Evolutionary conservation across 2,888 invertebrate genomes (phyloP).

Genomic region (Tenthredo amoena): DNA sequence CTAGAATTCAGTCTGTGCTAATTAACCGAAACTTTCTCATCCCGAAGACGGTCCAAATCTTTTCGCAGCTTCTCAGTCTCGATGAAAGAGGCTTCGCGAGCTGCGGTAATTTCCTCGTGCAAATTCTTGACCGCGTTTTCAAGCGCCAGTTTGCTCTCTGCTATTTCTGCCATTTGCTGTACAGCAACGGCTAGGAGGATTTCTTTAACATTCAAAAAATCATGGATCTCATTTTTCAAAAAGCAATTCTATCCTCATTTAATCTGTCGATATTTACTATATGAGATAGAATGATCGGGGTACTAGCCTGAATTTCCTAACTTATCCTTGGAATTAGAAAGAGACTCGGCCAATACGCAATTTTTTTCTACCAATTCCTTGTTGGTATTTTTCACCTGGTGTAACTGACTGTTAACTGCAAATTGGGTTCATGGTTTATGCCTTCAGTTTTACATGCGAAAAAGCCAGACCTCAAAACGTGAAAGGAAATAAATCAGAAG

Average conservation of each 20-base stretch:
- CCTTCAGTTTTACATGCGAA: background rate
- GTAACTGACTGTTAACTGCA: constrained; percentile 2
- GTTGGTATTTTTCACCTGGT: background rate
- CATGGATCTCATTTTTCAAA: background rate
- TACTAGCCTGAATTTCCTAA: constrained; percentile 21
- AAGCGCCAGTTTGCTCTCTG: constrained; percentile 62
- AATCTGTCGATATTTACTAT: background rate
- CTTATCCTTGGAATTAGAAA: background rate
- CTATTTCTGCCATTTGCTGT: constrained; percentile 60
- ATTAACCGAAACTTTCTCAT: constrained; percentile 57
- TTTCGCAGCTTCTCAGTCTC: constrained; percentile 48
- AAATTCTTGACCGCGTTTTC: constrained; percentile 59
- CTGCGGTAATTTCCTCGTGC: constrained; percentile 53
- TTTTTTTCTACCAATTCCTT: background rate
- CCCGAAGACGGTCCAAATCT: constrained; percentile 53
- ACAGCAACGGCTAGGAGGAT: constrained; percentile 60
- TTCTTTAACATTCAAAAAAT: constrained; percentile 56
- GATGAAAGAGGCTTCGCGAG: constrained; percentile 50
- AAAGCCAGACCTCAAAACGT: background rate
- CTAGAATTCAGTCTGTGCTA: background rate
- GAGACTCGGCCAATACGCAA: constrained; percentile 12
- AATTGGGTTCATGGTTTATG: background rate
- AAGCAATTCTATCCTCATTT: background rate
- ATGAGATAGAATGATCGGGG: background rate
- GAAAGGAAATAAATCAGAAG: background rate